Evolutionary conservation across 2,888 invertebrate genomes (phyloP).

Genomic region (Notocelia uddmanniana): DNA sequence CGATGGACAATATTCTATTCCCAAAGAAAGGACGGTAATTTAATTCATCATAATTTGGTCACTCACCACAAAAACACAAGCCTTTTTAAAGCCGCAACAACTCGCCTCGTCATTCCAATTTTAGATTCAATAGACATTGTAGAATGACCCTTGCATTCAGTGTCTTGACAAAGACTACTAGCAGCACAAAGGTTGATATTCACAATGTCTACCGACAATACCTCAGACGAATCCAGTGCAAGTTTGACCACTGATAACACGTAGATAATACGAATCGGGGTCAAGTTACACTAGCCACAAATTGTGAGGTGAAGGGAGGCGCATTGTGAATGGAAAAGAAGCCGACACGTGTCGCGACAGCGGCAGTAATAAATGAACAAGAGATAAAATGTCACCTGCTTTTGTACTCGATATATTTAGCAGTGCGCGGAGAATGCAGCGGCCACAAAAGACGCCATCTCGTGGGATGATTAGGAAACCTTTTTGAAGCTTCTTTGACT

Average conservation of each 20-base stretch:
- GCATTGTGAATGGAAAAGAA: not conserved
- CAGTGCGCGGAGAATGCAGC: not conserved
- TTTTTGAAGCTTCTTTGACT: not conserved
- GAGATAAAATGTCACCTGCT: slow-evolving; percentile 32
- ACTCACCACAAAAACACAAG: not conserved
- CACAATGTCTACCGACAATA: not conserved
- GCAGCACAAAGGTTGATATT: not conserved
- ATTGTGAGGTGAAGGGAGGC: not conserved
- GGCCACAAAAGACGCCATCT: not conserved
- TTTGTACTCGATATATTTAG: slow-evolving; percentile 9
- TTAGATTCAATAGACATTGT: slow-evolving; percentile 8
- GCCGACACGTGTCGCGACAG: slow-evolving; percentile 17
- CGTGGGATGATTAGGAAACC: not conserved
- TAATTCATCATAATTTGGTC: not conserved
- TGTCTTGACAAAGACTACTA: slow-evolving; percentile 14
- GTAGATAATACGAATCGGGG: not conserved
- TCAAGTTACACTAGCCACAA: not conserved
- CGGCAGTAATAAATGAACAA: slow-evolving; percentile 21
- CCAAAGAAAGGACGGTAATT: too few relatives aligned
- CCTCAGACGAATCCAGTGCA: not conserved
- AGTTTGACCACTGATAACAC: not conserved
- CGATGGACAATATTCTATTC: too few relatives aligned
- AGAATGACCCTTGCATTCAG: slow-evolving; percentile 6
- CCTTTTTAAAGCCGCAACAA: not conserved
- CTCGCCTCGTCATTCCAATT: not conserved